Evolutionary conservation across 2,797 vertebrate genomes (phyloP).

Genomic region (Protosalanx chinensis): DNA sequence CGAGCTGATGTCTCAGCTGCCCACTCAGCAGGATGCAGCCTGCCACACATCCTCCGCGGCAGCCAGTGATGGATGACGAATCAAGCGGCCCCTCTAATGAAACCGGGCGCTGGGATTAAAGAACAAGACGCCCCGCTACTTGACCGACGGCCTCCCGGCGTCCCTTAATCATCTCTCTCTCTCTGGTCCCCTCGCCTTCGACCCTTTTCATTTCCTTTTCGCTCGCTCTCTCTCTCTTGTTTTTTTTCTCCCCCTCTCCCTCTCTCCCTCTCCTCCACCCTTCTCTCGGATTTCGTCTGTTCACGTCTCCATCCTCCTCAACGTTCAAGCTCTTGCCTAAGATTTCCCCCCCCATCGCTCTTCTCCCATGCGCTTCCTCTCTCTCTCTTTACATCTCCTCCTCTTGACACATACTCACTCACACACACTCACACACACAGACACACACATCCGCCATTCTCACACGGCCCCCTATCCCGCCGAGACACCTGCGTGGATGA

Average conservation of each 20-base stretch:
- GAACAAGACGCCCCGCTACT: slow-evolving; percentile 44
- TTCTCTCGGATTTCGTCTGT: background rate
- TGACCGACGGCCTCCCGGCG: slow-evolving; percentile 20
- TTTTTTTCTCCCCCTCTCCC: background rate
- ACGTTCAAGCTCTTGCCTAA: background rate
- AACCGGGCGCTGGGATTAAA: slow-evolving; percentile 56
- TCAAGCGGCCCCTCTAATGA: slow-evolving; percentile 50
- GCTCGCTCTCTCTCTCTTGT: background rate
- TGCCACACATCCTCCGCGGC: slow-evolving; percentile 55
- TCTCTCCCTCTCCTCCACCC: too few relatives aligned
- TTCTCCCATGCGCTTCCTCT: background rate
- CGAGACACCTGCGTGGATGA: too few relatives aligned
- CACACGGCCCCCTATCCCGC: background rate
- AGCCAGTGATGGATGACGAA: slow-evolving; percentile 60
- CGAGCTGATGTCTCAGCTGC: slow-evolving; percentile 39
- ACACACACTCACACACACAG: background rate
- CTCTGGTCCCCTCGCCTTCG: background rate
- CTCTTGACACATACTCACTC: background rate
- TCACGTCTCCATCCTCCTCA: background rate
- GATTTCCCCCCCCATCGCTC: background rate
- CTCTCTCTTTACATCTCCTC: background rate
- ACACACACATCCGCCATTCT: background rate
- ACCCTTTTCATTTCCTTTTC: background rate
- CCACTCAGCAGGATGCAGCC: slow-evolving; percentile 6
- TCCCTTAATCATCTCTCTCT: background rate